Percentiles rank a stretch among this genome's conserved stretches.
Evolutionary conservation across 1,140 invertebrate genomes (phyloP).

Genomic region (Lepeophtheirus salmonis): DNA sequence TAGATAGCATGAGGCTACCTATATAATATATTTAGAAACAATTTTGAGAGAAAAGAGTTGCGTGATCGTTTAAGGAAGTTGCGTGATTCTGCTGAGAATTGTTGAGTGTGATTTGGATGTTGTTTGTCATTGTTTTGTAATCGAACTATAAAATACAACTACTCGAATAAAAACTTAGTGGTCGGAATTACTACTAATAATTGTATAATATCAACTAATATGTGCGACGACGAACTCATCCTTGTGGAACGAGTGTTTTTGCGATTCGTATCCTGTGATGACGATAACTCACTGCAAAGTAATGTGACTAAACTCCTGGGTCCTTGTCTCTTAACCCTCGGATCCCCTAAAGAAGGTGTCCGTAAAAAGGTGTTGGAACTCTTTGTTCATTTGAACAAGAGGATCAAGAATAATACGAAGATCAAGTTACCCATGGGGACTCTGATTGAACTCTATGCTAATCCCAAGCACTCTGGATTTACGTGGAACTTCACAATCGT

Average conservation of each 20-base stretch:
- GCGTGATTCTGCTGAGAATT: too few species aligned
- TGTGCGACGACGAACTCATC: slow-evolving; percentile 29
- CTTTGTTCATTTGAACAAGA: slow-evolving; percentile 73
- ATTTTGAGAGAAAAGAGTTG: too few species aligned
- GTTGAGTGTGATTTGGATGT: too few species aligned
- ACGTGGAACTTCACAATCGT: slow-evolving; percentile 66
- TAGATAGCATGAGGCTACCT: too few species aligned
- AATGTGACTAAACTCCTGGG: slow-evolving; percentile 63
- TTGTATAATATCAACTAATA: too few species aligned
- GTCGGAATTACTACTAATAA: too few species aligned
- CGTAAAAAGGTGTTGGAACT: slow-evolving; percentile 78
- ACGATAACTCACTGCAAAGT: slow-evolving; percentile 64
- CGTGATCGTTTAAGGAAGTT: too few species aligned
- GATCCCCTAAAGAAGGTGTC: slow-evolving; percentile 62
- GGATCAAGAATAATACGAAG: slow-evolving; percentile 57
- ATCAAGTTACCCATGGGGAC: slow-evolving; percentile 72
- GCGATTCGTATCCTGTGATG: slow-evolving; percentile 62
- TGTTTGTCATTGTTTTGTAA: too few species aligned
- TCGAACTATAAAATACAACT: too few species aligned
- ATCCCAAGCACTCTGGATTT: not conserved
- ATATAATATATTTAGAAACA: too few species aligned
- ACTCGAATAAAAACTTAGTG: too few species aligned
- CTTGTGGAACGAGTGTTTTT: slow-evolving; percentile 72
- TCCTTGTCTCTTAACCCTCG: slow-evolving; percentile 69
- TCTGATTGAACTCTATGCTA: slow-evolving; percentile 50